Evolutionary conservation across 1,140 invertebrate genomes (phyloP), one percentile per base, ranked within the genome.

Genomic region (Oncopeltus fasciatus): DNA sequence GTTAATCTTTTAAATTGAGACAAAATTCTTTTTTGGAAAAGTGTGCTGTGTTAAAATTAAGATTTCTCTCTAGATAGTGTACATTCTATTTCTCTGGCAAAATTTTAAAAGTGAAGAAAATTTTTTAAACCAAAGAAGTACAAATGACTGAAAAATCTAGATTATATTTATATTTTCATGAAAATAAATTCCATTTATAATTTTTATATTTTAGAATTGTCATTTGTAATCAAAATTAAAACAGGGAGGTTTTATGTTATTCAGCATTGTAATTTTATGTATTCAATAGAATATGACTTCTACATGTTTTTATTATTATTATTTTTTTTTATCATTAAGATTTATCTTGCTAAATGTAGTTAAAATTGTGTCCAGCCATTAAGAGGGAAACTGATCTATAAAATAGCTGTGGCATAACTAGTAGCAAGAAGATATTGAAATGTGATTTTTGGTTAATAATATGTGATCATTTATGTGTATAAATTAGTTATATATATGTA

Each of bases 71-170:
- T 59, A 63, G 57, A 57, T 63, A 63, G 62, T 59, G 57, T 59
- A 63, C 38, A 59, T 62, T 62, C 61, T 63, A 63, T 59, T 63
- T 63, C 62, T 63, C 62, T 63, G 62, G 62, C 57, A 47, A 59
- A 59, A 59, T 47, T 46, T 53, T 44, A 57, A 62, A 57, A 20
- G 16, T 33, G n/a, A 57, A 57, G 18, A 57, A 57, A 33, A 57
- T 33, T 62, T 62, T 62, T 62, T 33, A 63, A 63, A 63, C 62
- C 62, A 63, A 63, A 63, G 62, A 63, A 63, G 62, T 63, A 63
- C 62, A 63, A 63, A 63, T 63, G 61, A 63, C 61, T 63, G 62
- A 63, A 59, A 63, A 63, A 63, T 63, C 62, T 63, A 63, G 62
- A 63, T 63, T 63, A 62, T 62, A 62, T 62, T 61, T 63, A 63